Conservation (phyloP, 2,888 invertebrate genomes). For the Caenorhabditis virilis region DNA sequence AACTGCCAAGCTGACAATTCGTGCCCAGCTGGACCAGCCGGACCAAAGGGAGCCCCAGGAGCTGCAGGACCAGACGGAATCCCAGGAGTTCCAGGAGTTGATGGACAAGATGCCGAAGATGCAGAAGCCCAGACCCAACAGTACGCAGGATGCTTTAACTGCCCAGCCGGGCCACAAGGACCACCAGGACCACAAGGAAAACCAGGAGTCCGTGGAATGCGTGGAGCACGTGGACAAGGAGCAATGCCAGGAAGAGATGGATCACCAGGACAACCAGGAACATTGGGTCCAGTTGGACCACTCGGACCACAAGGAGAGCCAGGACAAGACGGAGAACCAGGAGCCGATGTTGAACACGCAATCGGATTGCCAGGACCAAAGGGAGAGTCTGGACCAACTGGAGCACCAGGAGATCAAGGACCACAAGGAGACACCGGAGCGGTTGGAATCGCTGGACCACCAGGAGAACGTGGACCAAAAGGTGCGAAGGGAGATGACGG, state of each 20-base stretch:
- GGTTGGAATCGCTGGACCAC: slow-evolving; percentile 49
- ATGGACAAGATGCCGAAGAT: slow-evolving; percentile 55
- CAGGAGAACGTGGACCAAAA: slow-evolving; percentile 59
- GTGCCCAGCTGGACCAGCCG: slow-evolving; percentile 57
- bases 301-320: slow-evolving; percentile 54
- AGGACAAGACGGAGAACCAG: slow-evolving; percentile 59
- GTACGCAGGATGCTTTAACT: slow-evolving; percentile 61
- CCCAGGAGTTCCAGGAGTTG: slow-evolving; percentile 54
- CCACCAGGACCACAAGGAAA: slow-evolving; percentile 47
- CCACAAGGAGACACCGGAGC: slow-evolving; percentile 51
- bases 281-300: slow-evolving; percentile 50
- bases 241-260: slow-evolving; percentile 62
- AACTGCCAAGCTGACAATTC: slow-evolving; percentile 53
- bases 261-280: slow-evolving; percentile 56
- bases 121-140: slow-evolving; percentile 59
- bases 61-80: slow-evolving; percentile 56
- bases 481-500: slow-evolving; percentile 57
- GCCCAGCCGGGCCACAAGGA: slow-evolving; percentile 55
- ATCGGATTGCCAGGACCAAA: slow-evolving; percentile 60
- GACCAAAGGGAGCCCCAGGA: slow-evolving; percentile 54
- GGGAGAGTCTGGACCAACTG: slow-evolving; percentile 45
- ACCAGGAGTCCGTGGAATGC: slow-evolving; percentile 60
- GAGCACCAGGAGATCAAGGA: slow-evolving; percentile 48
- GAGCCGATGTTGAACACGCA: slow-evolving; percentile 56
- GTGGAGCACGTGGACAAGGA: slow-evolving; percentile 63